These are phyloP conservation scores for Parnassius glacialis DNA, from an alignment of 2,888 invertebrate species.

Conservation along the genomic window DNA sequence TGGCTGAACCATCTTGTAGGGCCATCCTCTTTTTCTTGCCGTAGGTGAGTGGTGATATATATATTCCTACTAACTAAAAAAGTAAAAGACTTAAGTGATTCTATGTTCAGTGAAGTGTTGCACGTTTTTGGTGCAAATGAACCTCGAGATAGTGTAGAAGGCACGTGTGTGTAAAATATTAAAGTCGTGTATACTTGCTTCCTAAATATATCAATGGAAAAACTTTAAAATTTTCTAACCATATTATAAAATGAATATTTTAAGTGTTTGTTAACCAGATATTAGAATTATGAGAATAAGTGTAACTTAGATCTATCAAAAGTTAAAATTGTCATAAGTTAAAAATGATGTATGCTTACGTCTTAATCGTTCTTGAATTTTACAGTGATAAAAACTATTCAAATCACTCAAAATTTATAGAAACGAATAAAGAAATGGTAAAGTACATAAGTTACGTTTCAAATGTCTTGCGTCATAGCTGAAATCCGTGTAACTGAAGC, in stretches of 20 bases:
- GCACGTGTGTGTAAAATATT: conserved; percentile 36
- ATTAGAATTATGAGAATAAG: too few species aligned
- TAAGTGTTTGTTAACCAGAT: too few species aligned
- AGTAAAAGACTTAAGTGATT: conserved; percentile 46
- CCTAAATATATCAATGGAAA: conserved; percentile 1
- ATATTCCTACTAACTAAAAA: conserved; percentile 39
- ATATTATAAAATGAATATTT: too few species aligned
- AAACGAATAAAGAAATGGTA: too few species aligned
- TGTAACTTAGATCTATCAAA: too few species aligned
- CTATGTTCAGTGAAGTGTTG: conserved; percentile 67
- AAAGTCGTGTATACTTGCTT: conserved; percentile 23
- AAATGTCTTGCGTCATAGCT: conserved; percentile 35
- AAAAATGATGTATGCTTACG: too few species aligned
- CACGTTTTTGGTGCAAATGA: conserved; percentile 42
- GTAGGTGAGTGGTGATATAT: conserved; percentile 71
- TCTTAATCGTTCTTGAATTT: too few species aligned
- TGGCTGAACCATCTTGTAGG: conserved; percentile 84
- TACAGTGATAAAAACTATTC: too few species aligned
- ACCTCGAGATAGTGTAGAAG: conserved; percentile 44
- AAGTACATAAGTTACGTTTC: conserved; percentile 12
- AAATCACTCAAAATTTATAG: too few species aligned
- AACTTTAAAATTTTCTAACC: neutral
- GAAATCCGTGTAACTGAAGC: conserved; percentile 61
- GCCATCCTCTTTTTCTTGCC: conserved; percentile 75
- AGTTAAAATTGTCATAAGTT: too few species aligned